Base-by-base conservation (phyloP, 1,140 invertebrate genomes). In the Meloidogyne chitwoodi region DNA sequence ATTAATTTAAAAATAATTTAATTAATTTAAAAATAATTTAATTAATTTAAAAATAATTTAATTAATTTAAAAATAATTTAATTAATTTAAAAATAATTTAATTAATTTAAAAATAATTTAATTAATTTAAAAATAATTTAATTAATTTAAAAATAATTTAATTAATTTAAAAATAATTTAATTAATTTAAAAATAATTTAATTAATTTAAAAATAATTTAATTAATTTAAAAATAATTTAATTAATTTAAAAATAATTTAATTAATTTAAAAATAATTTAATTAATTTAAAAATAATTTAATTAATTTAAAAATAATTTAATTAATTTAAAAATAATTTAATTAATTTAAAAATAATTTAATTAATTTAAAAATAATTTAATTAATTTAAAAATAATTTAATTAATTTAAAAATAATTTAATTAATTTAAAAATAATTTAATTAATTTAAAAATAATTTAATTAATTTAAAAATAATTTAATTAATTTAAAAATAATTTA, bases 1-100 rank as follows among this genome's bases (percentile, higher is more conserved):
- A 27, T 80, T 76, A 80, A n/a, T n/a, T n/a, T n/a, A 22, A 3
- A 14, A 26, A 65, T 31, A 68, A 68, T 68, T 27, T 10, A 11
- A 27, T 80, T 76, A 80, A n/a, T n/a, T n/a, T n/a, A 22, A 3
- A 14, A 26, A 65, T 31, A 68, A 68, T 68, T 27, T 10, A 11
- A 27, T 80, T 76, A 80, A n/a, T n/a, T n/a, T n/a, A 22, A 3
- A 14, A 26, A 65, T 31, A 68, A 68, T 68, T 27, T 10, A 11
- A 27, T 80, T 76, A 80, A n/a, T n/a, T n/a, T n/a, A 22, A 3
- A 14, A 26, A 65, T 31, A 68, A 68, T 68, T 27, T 10, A 11
- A 27, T 80, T 76, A 80, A n/a, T n/a, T n/a, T n/a, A 22, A 3
- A 14, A 26, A 65, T 31, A 68, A 68, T 68, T 27, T 10, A 11